Conservation (phyloP, 2,113 vertebrate species). For the Dromiciops gliroides region DNA sequence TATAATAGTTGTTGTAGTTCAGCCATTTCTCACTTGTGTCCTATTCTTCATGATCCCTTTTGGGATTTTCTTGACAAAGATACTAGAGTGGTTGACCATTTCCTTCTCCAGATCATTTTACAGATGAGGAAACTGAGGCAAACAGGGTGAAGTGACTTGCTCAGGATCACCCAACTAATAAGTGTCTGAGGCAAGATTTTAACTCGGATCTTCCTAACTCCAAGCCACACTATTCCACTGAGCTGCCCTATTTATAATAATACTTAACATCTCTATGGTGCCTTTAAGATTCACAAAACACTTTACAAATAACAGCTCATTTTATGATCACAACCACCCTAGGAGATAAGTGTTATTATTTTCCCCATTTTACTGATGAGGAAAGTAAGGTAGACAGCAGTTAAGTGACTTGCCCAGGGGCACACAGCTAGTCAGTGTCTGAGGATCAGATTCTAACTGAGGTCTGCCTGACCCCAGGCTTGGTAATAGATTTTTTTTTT, state of each 20-base stretch:
- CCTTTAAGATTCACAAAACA: neutral
- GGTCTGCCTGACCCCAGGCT: too few species aligned
- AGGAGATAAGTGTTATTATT: neutral
- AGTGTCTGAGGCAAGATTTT: neutral
- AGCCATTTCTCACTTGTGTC: neutral
- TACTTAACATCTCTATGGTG: neutral
- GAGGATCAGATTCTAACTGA: neutral
- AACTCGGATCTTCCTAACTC: neutral
- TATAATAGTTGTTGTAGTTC: neutral
- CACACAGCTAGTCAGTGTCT: too few species aligned
- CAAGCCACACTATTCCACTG: neutral
- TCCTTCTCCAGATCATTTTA: neutral
- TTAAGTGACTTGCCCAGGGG: too few species aligned
- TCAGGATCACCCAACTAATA: neutral
- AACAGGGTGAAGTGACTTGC: neutral
- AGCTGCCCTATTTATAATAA: neutral
- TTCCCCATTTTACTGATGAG: neutral
- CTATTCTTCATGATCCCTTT: neutral
- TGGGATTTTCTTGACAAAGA: neutral
- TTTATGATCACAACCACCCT: neutral
- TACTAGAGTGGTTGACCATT: neutral
- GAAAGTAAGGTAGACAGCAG: too few species aligned
- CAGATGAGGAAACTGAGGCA: neutral
- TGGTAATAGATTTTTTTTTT: too few species aligned
- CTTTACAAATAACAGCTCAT: neutral